phyloP scores from a whole-genome alignment of 2,113 vertebrate species.

The Apodemus speciosus region DNA sequence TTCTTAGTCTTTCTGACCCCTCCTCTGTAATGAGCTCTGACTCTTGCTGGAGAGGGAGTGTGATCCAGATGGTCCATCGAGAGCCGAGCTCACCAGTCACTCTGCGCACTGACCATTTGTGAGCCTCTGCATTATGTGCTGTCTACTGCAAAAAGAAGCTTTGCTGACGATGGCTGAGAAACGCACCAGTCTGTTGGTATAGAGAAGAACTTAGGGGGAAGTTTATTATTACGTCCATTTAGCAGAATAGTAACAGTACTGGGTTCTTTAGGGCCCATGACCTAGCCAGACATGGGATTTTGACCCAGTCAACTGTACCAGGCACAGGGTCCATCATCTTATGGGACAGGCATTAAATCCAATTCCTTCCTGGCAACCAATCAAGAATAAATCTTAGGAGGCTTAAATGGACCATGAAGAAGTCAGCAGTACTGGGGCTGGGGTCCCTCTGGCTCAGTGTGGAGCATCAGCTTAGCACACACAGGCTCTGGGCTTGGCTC shows the following conservation, averaged over 20 bases:
- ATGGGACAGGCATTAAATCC: not conserved
- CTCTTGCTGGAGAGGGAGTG: not conserved
- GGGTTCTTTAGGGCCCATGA: not conserved
- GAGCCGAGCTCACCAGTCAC: not conserved
- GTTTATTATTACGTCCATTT: not conserved
- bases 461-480: not conserved
- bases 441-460: not conserved
- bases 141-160: not conserved
- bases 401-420: not conserved
- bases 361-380: not conserved
- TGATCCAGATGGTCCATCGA: not conserved
- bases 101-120: not conserved
- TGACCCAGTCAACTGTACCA: not conserved
- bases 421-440: not conserved
- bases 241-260: not conserved
- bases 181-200: not conserved
- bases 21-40: not conserved
- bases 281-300: not conserved
- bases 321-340: not conserved
- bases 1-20: not conserved
- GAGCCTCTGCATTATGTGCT: not conserved
- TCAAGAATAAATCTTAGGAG: not conserved
- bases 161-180: not conserved
- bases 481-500: not conserved
- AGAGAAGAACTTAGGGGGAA: not conserved